These are phyloP conservation scores for Pandion haliaetus DNA, from an alignment of 2,113 vertebrate genomes.

Conservation along the genomic window DNA sequence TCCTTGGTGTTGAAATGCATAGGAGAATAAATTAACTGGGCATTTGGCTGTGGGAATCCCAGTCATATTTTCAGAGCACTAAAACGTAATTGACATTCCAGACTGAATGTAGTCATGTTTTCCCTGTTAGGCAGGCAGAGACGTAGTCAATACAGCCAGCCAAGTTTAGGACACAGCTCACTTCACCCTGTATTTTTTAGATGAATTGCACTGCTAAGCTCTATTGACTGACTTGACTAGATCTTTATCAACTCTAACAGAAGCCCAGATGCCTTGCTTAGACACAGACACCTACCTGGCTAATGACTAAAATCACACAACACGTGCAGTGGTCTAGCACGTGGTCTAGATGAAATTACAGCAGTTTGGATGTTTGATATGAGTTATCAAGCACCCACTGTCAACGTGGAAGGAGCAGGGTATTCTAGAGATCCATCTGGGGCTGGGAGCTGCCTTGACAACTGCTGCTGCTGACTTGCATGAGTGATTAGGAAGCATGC, in stretches of 20 bases:
- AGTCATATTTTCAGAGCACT: not conserved
- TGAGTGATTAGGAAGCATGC: not conserved
- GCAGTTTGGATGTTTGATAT: not conserved
- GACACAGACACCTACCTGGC: not conserved
- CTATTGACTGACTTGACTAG: not conserved
- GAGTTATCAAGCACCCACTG: not conserved
- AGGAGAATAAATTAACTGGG: not conserved
- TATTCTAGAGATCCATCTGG: not conserved
- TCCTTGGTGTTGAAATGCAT: not conserved
- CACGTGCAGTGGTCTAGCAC: accelerated
- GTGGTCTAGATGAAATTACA: not conserved
- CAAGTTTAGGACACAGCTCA: not conserved
- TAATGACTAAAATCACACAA: not conserved
- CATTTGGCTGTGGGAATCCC: not conserved
- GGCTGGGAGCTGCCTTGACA: not conserved
- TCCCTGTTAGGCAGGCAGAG: not conserved
- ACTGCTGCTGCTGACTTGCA: not conserved
- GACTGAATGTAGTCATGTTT: not conserved
- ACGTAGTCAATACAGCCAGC: not conserved
- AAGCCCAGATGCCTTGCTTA: not conserved
- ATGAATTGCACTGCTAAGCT: not conserved
- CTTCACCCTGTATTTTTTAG: not conserved
- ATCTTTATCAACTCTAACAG: not conserved
- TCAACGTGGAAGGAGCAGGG: not conserved
- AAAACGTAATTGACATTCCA: not conserved